Conservation (phyloP, 1,140 invertebrate genomes). For the Solenopsis fugax region DNA sequence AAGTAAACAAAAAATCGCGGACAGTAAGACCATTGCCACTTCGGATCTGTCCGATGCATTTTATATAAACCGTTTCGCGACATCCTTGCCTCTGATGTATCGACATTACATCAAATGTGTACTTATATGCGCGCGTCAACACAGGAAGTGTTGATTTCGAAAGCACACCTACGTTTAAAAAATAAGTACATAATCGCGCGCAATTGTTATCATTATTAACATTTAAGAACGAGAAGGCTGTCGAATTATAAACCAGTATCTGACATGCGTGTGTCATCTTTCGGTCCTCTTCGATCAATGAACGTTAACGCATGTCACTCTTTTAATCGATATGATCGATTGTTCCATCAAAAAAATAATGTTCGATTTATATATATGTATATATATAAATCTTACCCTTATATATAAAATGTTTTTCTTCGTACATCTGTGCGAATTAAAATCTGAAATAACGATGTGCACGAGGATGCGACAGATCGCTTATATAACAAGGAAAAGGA, state of each 20-base stretch:
- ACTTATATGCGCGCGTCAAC: slow-evolving; percentile 61
- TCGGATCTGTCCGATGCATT: slow-evolving; percentile 64
- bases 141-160: slow-evolving; percentile 23
- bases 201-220: slow-evolving; percentile 24
- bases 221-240: slow-evolving; percentile 22
- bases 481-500: slow-evolving; percentile 15
- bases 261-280: slow-evolving; percentile 37
- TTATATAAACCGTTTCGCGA: slow-evolving; percentile 54
- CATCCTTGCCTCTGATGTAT: slow-evolving; percentile 45
- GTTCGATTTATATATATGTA: not conserved
- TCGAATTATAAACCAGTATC: slow-evolving; percentile 31
- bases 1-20: not conserved
- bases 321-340: slow-evolving; percentile 31
- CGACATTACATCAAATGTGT: slow-evolving; percentile 47
- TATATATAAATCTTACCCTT: no score
- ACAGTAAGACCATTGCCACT: slow-evolving; percentile 4
- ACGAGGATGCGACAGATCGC: not conserved
- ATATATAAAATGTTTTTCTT: not conserved
- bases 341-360: not conserved
- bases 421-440: not conserved
- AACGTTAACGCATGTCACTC: slow-evolving; percentile 35
- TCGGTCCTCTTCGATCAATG: slow-evolving; percentile 53
- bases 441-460: slow-evolving; percentile 6
- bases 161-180: slow-evolving; percentile 35
- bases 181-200: not conserved